Base-by-base conservation (phyloP, 2,113 vertebrate species). In the Andinoacara biseriatus region DNA sequence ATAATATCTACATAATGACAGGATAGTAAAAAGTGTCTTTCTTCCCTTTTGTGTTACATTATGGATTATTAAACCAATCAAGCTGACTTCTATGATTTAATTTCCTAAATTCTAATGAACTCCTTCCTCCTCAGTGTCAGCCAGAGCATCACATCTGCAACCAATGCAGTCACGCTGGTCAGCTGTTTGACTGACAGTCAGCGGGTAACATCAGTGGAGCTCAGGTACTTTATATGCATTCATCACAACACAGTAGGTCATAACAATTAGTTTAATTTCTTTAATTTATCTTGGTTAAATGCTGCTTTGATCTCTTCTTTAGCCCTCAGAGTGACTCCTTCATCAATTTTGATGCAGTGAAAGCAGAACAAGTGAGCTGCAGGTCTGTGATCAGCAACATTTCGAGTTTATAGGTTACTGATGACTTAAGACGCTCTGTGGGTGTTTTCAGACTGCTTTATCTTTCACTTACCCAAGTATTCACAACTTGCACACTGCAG, bases 261-360 rank as follows among this genome's bases (percentile, higher is more conserved):
- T 33, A 6, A 33, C 6, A 33, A 33, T 33, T 33, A 33, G 40
- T 69, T 49, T 11, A 69, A 49, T 7, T 29, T 10, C 7, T 52
- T 13, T 52, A 2, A 60, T 10, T 69, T 10, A 33, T 4, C 10
- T 54, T 26, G 7, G 18, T 18, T 26, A 61, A 22, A 46, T 57
- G 1, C 2, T 76, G 18, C 11, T 79, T 62, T 35, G 7, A 33
- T 18, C 29, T 89, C 33, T 22, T 75, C 54, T 52, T 24, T 54
- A 96, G 95, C 78, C 76, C 72, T 57, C 75, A 79, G 17, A 61
- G 83, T 40, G 91, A 95, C 74, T 90, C 94, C 26, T 88, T 94
- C 75, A 79, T 96, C 57, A 72, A 31, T 57, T 94, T 95, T 58
- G 87, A 81, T 26, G 62, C 57, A 40, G 81, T 65, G 22, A 92